These are phyloP conservation scores for Strigamia crassipes DNA, from an alignment of 2,888 invertebrate species.

Conservation along the genomic window DNA sequence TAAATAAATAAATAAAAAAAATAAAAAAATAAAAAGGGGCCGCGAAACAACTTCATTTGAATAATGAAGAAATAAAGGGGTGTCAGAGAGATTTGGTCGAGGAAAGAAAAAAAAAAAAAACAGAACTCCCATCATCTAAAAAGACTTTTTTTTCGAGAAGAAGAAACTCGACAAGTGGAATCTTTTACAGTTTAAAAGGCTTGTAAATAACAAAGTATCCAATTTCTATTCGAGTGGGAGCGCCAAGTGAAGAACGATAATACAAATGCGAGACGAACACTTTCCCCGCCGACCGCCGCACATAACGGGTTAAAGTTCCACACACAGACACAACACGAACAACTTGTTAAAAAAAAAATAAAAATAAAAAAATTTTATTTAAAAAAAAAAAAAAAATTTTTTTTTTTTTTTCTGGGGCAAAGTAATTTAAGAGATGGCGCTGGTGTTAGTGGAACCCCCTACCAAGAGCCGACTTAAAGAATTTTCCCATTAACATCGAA, in stretches of 20 bases:
- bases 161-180: background rate
- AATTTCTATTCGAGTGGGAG: background rate
- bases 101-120: background rate
- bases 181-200: conserved; percentile 10
- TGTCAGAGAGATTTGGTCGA: background rate
- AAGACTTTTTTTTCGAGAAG: too few species aligned
- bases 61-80: conserved; percentile 30
- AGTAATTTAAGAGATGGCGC: background rate
- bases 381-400: background rate
- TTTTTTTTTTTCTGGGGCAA: background rate
- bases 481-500: background rate
- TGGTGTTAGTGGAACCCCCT: background rate
- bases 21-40: background rate
- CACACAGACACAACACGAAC: background rate
- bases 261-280: conserved; percentile 2
- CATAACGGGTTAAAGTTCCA: background rate
- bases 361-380: too few species aligned
- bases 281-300: background rate
- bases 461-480: background rate
- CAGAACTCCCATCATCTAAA: background rate
- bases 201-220: conserved; percentile 10
- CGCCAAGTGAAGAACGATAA: conserved; percentile 10
- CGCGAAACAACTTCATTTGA: background rate
- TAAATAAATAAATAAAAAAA: background rate
- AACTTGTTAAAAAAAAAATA: background rate